Percentiles rank a stretch among this genome's conserved stretches.
phyloP scores from a whole-genome alignment of 2,113 vertebrate species.

The Carettochelys insculpta region DNA sequence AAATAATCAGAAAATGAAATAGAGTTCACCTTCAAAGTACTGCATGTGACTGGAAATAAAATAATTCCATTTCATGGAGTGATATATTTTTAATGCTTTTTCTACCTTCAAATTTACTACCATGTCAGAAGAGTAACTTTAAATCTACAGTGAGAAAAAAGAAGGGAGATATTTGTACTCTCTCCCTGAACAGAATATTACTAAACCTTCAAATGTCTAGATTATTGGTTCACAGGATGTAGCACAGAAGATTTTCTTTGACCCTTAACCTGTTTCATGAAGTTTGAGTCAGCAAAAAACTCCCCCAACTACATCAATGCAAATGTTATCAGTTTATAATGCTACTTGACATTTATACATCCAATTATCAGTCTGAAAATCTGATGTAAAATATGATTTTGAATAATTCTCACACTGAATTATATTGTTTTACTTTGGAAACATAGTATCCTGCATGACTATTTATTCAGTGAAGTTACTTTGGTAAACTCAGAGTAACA shows the following conservation, averaged over 20 bases:
- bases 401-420: background rate
- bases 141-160: conserved; percentile 33
- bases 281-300: background rate
- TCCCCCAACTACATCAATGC: background rate
- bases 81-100: conserved; percentile 63
- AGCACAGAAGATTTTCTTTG: background rate
- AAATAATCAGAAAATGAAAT: conserved; percentile 64
- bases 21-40: conserved; percentile 66
- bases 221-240: background rate
- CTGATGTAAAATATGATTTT: background rate
- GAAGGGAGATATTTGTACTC: background rate
- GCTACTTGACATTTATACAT: background rate
- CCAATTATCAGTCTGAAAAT: background rate
- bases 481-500: background rate
- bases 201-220: background rate
- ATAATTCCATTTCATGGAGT: conserved; percentile 68
- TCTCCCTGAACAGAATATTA: background rate
- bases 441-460: background rate
- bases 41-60: conserved; percentile 64
- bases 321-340: background rate
- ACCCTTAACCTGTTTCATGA: conserved; percentile 8
- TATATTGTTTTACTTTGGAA: background rate
- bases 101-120: conserved; percentile 57
- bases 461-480: background rate
- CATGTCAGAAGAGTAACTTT: conserved; percentile 47